These are phyloP conservation scores for Habropoda laboriosa DNA, from an alignment of 1,140 invertebrate genomes.

Conservation along the genomic window DNA sequence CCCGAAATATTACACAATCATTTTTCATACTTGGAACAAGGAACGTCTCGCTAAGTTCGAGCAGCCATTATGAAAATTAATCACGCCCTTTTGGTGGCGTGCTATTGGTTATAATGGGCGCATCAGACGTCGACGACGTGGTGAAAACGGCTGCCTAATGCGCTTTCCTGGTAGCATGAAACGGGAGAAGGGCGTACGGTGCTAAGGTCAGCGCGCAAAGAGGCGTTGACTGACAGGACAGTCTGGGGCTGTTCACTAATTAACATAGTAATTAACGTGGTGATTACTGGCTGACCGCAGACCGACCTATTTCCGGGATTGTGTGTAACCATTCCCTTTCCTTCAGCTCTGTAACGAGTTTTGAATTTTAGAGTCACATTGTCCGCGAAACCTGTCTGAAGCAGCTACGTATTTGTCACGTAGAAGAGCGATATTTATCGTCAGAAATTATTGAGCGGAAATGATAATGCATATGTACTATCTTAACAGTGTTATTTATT, in stretches of 20 bases:
- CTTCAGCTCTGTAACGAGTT: background rate
- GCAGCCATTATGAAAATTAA: conserved; percentile 72
- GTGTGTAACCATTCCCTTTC: conserved; percentile 8
- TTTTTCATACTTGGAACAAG: background rate
- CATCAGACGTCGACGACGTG: conserved; percentile 27
- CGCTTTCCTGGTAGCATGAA: conserved; percentile 51
- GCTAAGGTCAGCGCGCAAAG: conserved; percentile 56
- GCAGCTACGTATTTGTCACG: too few relatives aligned
- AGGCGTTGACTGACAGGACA: conserved; percentile 28
- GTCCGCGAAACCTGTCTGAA: too few relatives aligned
- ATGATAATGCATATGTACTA: too few relatives aligned
- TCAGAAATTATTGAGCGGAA: too few relatives aligned
- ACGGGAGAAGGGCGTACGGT: conserved; percentile 29
- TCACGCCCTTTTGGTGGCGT: conserved; percentile 63
- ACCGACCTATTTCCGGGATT: conserved; percentile 21
- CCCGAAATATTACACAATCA: background rate
- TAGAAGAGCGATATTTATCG: too few relatives aligned
- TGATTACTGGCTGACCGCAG: conserved; percentile 52
- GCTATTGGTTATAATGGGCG: conserved; percentile 60
- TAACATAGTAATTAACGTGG: conserved; percentile 71
- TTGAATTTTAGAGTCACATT: background rate
- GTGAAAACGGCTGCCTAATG: conserved; percentile 63
- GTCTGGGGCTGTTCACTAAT: conserved; percentile 55
- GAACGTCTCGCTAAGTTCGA: conserved; percentile 42
- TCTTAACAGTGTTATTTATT: too few relatives aligned